Base-by-base conservation (phyloP, 1,140 invertebrate genomes). In the Atta texana region DNA sequence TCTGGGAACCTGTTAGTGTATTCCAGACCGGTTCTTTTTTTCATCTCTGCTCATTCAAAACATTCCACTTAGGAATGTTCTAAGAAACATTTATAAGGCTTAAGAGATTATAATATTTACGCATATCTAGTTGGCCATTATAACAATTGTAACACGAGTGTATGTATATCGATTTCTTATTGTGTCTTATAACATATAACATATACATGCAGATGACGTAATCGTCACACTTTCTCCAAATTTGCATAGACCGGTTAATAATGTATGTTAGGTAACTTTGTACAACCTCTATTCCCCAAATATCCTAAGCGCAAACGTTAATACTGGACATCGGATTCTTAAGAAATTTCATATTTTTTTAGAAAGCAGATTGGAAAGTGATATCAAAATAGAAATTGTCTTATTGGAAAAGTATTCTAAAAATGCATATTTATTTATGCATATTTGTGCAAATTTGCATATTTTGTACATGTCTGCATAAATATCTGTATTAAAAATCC, bases 1-100 rank as follows among this genome's bases (percentile, higher is more conserved):
- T 81, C 77, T 77, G 57, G 75, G 75, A 77, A 81, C 49, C 39
- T 39, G 75, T 77, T 77, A 61, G 75, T 49, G 63, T 68, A 68
- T 53, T 49, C 63, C 49, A n/a, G 44, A 80, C 64, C 64, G n/a
- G 77, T 55, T 44, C 24, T 68, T 61, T 75, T 51, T 78, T 51
- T 66, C 59, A 59, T 18, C 66, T 81, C n/a, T 39, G 64, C 39
- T 12, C 49, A 68, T 39, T 69, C 66, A 24, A 24, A 51, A 69
- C 66, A 69, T 51, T 51, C 49, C 39, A 16, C 10, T 18, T 55
- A 0, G 77, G 18, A 69, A 53, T 57, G 24, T 71, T 69, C 55
- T n/a, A n/a, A 80, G 8, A 69, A 55, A 69, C 49, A 39, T 39
- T 28, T 55, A 34, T n/a, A 55, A 81, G 64, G 28, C 59, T 55